Conservation (phyloP, 2,888 invertebrate genomes). For the Plebejus anna region DNA sequence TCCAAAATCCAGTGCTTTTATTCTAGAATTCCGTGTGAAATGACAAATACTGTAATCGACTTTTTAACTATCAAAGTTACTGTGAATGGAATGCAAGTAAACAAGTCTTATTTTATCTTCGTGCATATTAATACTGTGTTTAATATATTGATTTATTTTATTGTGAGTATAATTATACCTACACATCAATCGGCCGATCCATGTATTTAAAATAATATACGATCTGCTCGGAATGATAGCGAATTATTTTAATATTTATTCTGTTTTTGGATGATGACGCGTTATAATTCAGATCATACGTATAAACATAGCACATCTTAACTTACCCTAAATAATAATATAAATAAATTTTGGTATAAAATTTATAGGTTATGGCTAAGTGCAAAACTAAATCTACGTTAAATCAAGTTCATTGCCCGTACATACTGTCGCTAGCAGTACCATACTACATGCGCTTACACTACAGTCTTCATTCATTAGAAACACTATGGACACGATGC, state of each 20-base stretch:
- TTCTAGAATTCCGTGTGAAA: neutral
- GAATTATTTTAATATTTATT: neutral
- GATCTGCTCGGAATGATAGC: neutral
- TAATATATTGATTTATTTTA: neutral
- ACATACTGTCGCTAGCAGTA: conserved; percentile 23
- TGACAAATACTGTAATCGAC: neutral
- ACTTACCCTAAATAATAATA: conserved; percentile 37
- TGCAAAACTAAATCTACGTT: conserved; percentile 36
- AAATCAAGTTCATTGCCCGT: conserved; percentile 26
- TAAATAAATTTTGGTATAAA: conserved; percentile 47
- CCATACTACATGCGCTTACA: neutral
- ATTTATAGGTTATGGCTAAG: conserved; percentile 39
- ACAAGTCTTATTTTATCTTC: conserved; percentile 17
- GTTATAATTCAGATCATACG: conserved; percentile 1
- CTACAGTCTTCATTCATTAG: neutral
- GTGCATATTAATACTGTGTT: conserved; percentile 7
- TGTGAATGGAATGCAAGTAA: conserved; percentile 10
- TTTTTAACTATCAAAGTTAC: neutral
- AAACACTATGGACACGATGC: neutral
- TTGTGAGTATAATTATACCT: neutral
- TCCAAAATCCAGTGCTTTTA: neutral
- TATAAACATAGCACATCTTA: conserved; percentile 17
- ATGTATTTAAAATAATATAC: neutral
- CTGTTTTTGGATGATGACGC: neutral
- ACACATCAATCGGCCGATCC: neutral